Conservation (phyloP, 35 echinoderm and acorn worm species). For the Stichopus chloronotus region DNA sequence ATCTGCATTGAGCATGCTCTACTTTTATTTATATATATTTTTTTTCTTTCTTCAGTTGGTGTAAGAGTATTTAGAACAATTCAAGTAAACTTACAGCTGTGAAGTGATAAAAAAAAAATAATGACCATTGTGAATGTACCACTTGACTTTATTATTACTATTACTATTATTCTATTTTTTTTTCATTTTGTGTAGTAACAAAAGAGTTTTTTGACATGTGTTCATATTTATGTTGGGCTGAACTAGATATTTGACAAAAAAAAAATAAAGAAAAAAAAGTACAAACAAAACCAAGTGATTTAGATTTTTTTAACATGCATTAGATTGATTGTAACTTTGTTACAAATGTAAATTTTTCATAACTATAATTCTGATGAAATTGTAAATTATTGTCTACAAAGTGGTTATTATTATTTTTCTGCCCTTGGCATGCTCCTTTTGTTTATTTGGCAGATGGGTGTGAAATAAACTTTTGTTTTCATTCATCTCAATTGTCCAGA, state of each 20-base stretch:
- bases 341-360: constrained; percentile 66
- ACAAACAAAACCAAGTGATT: constrained; percentile 52
- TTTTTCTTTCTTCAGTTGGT: constrained; percentile 32
- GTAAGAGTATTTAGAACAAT: constrained; percentile 30
- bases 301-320: constrained; percentile 65
- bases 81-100: constrained; percentile 28
- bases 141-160: not conserved
- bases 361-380: constrained; percentile 65
- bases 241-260: constrained; percentile 47
- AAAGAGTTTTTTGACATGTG: constrained; percentile 31
- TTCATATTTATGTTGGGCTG: constrained; percentile 62
- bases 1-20: constrained; percentile 33
- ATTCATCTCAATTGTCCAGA: constrained; percentile 35
- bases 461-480: constrained; percentile 63
- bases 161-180: not conserved
- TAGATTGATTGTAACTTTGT: constrained; percentile 61
- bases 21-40: constrained; percentile 3
- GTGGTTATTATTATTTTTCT: constrained; percentile 61
- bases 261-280: constrained; percentile 15
- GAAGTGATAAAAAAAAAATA: constrained; percentile 13
- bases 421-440: constrained; percentile 57
- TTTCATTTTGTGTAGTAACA: constrained; percentile 52
- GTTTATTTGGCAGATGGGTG: constrained; percentile 61
- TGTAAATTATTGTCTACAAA: constrained; percentile 65
- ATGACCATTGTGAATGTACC: constrained; percentile 45